Evolutionary conservation across 2,888 invertebrate species (phyloP).

Genomic region (Isoperla grammatica): DNA sequence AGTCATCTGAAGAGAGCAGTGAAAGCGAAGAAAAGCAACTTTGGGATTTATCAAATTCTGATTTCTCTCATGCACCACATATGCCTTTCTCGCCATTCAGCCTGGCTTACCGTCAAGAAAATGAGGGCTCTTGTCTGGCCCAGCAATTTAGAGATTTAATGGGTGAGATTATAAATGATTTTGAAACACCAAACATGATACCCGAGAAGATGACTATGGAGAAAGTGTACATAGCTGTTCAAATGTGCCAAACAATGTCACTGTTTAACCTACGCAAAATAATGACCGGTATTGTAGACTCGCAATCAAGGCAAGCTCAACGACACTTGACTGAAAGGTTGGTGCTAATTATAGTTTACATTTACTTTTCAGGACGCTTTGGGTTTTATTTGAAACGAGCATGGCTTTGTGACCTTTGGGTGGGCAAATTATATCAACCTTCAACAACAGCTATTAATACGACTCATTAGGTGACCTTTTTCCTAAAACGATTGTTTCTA

Average conservation of each 20-base stretch:
- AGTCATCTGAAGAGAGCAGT: neutral
- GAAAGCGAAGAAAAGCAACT: neutral
- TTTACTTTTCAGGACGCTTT: too few species aligned
- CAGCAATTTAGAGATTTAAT: slow-evolving; percentile 20
- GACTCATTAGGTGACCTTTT: too few species aligned
- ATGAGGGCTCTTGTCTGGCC: slow-evolving; percentile 9
- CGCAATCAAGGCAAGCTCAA: slow-evolving; percentile 3
- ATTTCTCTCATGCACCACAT: slow-evolving; percentile 1
- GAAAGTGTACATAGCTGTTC: slow-evolving; percentile 16
- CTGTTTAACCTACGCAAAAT: slow-evolving; percentile 12
- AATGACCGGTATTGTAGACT: slow-evolving; percentile 14
- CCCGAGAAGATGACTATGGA: slow-evolving; percentile 22
- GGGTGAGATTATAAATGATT: slow-evolving; percentile 18
- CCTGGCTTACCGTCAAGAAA: slow-evolving; percentile 8
- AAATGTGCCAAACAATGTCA: slow-evolving; percentile 23
- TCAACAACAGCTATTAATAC: too few species aligned
- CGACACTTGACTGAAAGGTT: too few species aligned
- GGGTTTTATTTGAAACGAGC: too few species aligned
- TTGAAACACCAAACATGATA: slow-evolving; percentile 13
- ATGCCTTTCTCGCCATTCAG: slow-evolving; percentile 21
- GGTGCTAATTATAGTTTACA: too few species aligned
- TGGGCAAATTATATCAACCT: too few species aligned
- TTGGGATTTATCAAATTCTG: neutral
- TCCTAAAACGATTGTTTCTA: too few species aligned
- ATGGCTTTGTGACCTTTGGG: too few species aligned